Conservation (phyloP, 2,888 invertebrate genomes). For the Villa cingulata region DNA sequence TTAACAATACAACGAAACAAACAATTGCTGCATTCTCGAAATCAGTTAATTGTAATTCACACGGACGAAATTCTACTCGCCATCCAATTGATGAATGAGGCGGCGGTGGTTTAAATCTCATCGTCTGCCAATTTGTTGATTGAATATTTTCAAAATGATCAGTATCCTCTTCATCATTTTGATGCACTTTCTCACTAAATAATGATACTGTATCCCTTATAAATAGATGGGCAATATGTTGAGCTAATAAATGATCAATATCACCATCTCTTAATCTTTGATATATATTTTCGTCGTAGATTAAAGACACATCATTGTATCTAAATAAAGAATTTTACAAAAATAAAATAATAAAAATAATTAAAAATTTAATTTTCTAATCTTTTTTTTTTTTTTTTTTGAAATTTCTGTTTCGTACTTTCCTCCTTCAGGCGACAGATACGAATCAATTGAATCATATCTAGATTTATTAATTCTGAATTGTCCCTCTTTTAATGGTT, state of each 20-base stretch:
- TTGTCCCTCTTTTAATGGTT: constrained; percentile 56
- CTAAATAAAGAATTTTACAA: constrained; percentile 32
- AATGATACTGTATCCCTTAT: constrained; percentile 93
- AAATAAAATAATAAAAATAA: constrained; percentile 3
- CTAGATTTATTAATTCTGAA: constrained; percentile 85
- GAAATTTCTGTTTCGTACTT: constrained; percentile 38
- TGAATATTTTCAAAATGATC: constrained; percentile 99
- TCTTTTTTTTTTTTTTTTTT: neutral
- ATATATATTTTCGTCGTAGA: constrained; percentile 74
- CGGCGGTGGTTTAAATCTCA: constrained; percentile 97
- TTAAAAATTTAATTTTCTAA: too few relatives aligned
- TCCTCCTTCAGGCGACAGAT: constrained; percentile 78
- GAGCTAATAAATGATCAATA: constrained; percentile 84
- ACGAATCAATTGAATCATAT: constrained; percentile 96
- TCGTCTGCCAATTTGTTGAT: constrained; percentile 98
- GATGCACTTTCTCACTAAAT: constrained; percentile 88
- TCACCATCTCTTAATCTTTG: constrained; percentile 69
- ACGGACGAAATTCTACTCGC: constrained; percentile 98
- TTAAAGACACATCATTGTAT: constrained; percentile 88
- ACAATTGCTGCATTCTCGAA: constrained; percentile 99
- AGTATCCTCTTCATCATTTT: constrained; percentile 83
- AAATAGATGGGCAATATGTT: constrained; percentile 95
- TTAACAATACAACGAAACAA: constrained; percentile 92
- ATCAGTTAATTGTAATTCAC: constrained; percentile 95
- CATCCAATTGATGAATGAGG: constrained; percentile 94